Conservation (phyloP, 2,888 invertebrate genomes). For the Drosophila austrosaltans region DNA sequence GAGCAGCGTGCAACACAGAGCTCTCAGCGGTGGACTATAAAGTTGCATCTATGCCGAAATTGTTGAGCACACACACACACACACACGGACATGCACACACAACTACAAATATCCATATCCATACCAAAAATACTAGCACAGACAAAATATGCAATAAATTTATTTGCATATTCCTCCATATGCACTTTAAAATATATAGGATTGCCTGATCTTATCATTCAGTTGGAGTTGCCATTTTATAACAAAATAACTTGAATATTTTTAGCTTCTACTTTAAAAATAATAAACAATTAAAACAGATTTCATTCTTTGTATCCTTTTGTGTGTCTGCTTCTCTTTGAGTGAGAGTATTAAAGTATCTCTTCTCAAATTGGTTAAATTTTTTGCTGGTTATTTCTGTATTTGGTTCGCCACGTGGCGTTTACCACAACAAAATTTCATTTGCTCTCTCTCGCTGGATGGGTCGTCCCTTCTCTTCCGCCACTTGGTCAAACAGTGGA, state of each 20-base stretch:
- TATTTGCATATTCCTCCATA: conserved; percentile 8
- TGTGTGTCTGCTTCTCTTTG: too few species aligned
- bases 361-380: neutral
- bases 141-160: conserved; percentile 21
- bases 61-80: conserved; percentile 36
- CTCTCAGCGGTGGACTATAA: conserved; percentile 37
- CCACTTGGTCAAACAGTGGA: neutral
- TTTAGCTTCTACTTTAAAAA: neutral
- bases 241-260: neutral
- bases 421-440: conserved; percentile 37
- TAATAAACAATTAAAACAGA: neutral
- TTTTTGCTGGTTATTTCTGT: too few species aligned
- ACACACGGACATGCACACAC: neutral
- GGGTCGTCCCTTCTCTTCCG: neutral
- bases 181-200: conserved; percentile 1
- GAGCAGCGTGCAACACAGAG: conserved; percentile 18
- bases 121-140: conserved; percentile 31
- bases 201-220: neutral
- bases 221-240: neutral
- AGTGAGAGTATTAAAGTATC: neutral
- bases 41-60: conserved; percentile 56
- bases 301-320: too few species aligned
- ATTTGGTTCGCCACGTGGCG: neutral
- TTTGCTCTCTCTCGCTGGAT: neutral
- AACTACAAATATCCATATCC: conserved; percentile 3